Percentiles rank a stretch among this genome's conserved stretches.
These are phyloP conservation scores for Poecilia velifera DNA, from an alignment of 2,797 vertebrate species.

Conservation along the genomic window DNA sequence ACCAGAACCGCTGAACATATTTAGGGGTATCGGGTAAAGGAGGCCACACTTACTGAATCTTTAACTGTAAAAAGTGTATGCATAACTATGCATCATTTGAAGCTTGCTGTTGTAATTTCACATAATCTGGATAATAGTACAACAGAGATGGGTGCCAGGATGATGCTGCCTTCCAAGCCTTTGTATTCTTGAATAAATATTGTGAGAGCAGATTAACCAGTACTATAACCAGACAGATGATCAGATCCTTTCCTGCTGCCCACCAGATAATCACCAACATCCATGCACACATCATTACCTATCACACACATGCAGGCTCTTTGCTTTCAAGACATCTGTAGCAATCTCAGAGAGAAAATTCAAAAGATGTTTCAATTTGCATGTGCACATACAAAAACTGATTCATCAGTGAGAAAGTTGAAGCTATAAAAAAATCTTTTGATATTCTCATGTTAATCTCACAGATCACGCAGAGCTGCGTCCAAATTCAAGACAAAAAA, in stretches of 20 bases:
- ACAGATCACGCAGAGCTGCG: constrained; percentile 19
- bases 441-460: constrained; percentile 39
- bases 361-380: constrained; percentile 4
- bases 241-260: constrained; percentile 49
- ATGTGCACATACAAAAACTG: neutral
- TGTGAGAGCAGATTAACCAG: constrained; percentile 63
- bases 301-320: constrained; percentile 1
- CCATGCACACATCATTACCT: constrained; percentile 1
- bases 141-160: constrained; percentile 17
- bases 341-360: constrained; percentile 10
- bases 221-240: constrained; percentile 57
- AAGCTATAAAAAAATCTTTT: constrained; percentile 1
- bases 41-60: neutral
- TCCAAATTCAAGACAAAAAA: constrained; percentile 24
- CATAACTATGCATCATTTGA: neutral
- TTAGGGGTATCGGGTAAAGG: neutral
- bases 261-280: constrained; percentile 57
- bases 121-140: neutral
- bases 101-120: neutral
- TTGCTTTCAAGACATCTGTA: constrained; percentile 4
- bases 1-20: neutral
- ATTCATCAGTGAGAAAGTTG: constrained; percentile 4
- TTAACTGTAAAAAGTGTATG: neutral
- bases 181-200: constrained; percentile 56
- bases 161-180: constrained; percentile 30